Percentiles rank a stretch among this genome's conserved stretches.
phyloP scores from a whole-genome alignment of 2,888 invertebrate genomes.

The Eupithecia inturbata region DNA sequence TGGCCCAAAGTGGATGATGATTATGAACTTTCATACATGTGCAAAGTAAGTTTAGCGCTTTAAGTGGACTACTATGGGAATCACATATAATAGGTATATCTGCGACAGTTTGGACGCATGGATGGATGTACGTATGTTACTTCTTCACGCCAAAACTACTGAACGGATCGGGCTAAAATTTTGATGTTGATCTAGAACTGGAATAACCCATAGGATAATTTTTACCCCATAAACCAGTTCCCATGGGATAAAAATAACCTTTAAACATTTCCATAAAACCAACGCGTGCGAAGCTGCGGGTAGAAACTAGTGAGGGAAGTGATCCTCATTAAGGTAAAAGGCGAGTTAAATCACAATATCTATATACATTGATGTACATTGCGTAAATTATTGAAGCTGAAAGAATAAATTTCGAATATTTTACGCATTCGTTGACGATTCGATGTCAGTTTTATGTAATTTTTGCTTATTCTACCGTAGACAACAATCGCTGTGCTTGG shows the following conservation, averaged over 20 bases:
- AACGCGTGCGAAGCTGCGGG: background rate
- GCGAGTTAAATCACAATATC: no score
- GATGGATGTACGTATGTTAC: background rate
- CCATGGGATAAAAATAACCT: background rate
- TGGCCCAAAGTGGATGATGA: slow-evolving; percentile 91
- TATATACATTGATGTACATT: no score
- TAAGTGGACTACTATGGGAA: background rate
- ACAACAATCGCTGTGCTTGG: no score
- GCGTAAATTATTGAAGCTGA: no score
- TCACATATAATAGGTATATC: background rate
- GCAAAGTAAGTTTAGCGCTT: slow-evolving; percentile 81
- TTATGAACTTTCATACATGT: slow-evolving; percentile 86
- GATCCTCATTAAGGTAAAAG: no score
- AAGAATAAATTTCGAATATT: no score
- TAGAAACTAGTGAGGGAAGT: background rate
- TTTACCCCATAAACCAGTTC: background rate
- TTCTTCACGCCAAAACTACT: background rate
- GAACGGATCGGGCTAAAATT: background rate
- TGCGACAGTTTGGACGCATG: background rate
- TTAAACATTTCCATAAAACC: background rate
- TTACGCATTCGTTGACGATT: no score
- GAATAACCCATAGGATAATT: background rate
- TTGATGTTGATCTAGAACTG: background rate
- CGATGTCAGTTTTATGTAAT: no score
- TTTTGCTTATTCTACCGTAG: no score